These are phyloP conservation scores for Epinephelus lanceolatus DNA, from an alignment of 2,113 vertebrate species.

Conservation along the genomic window DNA sequence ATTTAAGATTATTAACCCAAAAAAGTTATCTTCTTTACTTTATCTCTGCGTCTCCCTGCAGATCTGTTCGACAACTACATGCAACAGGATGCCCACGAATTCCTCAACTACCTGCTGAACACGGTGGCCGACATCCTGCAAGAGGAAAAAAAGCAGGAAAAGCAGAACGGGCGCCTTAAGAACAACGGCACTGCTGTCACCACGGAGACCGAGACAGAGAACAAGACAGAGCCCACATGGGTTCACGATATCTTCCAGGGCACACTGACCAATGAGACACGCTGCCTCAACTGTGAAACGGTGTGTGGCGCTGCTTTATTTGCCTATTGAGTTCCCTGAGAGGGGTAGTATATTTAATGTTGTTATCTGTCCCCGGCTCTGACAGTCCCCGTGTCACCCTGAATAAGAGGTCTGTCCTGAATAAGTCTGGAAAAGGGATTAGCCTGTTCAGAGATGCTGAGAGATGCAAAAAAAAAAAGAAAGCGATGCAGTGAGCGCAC, in stretches of 20 bases:
- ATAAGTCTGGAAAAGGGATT: conserved; percentile 54
- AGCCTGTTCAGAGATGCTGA: conserved; percentile 44
- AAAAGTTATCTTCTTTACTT: background rate
- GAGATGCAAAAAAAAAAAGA: background rate
- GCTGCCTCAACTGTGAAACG: conserved; percentile 99
- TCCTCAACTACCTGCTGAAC: conserved; percentile 98
- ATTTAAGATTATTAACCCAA: background rate
- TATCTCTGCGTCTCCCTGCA: conserved; percentile 67
- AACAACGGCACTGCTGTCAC: conserved; percentile 91
- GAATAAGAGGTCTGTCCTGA: conserved; percentile 22
- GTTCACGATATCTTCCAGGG: conserved; percentile 99
- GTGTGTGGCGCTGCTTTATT: conserved; percentile 78
- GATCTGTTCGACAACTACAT: conserved; percentile 99
- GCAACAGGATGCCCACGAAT: conserved; percentile 98
- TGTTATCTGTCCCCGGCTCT: background rate
- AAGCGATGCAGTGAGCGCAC: background rate
- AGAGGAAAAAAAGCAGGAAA: conserved; percentile 98
- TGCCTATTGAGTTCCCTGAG: background rate
- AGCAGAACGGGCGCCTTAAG: conserved; percentile 95
- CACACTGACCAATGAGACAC: conserved; percentile 98
- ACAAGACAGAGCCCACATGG: conserved; percentile 94
- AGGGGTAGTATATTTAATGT: conserved; percentile 10
- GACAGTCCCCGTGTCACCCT: background rate
- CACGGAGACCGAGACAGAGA: conserved; percentile 87
- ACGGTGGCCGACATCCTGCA: conserved; percentile 98